Evolutionary conservation across 2,797 vertebrate genomes (phyloP).

Genomic region (Avahi laniger): DNA sequence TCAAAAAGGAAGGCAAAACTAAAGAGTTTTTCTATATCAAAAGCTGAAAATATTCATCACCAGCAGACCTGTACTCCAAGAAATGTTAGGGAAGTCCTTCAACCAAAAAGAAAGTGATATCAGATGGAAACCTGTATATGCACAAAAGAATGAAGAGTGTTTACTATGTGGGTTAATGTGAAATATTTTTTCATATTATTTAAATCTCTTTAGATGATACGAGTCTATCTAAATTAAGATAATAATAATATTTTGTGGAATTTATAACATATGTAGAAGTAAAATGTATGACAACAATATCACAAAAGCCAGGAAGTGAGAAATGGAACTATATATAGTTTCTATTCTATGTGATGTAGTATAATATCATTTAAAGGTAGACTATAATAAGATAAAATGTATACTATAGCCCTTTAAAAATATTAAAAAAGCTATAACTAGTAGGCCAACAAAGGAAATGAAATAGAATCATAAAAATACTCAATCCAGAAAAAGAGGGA

Average conservation of each 20-base stretch:
- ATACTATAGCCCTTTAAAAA: neutral
- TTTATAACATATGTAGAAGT: neutral
- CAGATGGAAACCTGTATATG: neutral
- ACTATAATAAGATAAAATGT: neutral
- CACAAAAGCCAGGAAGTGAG: neutral
- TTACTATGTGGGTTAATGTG: neutral
- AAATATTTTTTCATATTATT: neutral
- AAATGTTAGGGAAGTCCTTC: neutral
- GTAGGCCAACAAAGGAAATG: neutral
- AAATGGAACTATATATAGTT: neutral
- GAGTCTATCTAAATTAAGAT: slow-evolving; percentile 28
- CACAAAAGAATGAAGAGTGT: neutral
- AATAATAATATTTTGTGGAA: neutral
- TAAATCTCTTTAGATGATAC: slow-evolving; percentile 12
- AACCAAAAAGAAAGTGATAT: neutral
- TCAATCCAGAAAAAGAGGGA: neutral
- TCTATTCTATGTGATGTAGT: neutral
- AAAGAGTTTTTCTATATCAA: neutral
- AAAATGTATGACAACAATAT: neutral
- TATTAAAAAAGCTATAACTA: neutral
- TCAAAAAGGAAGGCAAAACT: neutral
- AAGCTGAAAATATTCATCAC: neutral
- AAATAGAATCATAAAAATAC: neutral
- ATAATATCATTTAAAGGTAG: neutral
- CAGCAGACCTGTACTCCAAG: neutral